Base-by-base conservation (phyloP, 2,888 invertebrate genomes). In the Laothoe populi region DNA sequence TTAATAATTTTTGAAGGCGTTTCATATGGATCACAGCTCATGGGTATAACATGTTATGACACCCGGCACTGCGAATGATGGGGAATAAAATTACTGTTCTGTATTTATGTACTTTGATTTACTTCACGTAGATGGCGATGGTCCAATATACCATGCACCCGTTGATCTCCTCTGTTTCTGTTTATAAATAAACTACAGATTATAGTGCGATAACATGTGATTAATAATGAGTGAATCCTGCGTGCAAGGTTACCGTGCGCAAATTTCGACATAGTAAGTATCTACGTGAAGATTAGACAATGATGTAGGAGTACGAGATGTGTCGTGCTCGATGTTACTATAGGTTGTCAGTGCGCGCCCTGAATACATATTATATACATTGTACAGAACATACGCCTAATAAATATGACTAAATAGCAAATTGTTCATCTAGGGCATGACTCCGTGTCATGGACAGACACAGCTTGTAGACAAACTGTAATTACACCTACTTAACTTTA, bases 301-400 rank as follows among this genome's bases (percentile, higher is more conserved):
- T 53, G 53, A 31, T 31, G 31, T 19, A 19, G 31, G 4, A 31
- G 31, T 19, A 35, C 16, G 16, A 35, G 31, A 35, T 35, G 35
- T 16, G 31, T 53, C 11, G 4, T 11, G 11, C 40, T 19, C 42
- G 31, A 11, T 42, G 60, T 24, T n/a, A n/a, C n/a, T n/a, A 11
- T 60, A 53, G 40, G 24, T 57, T 13, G 62, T 57, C 16, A 60
- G 40, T 48, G 72, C 71, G 79, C 72, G 73, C 61, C 70, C 77
- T 75, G 79, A 77, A 78, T 79, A 71, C 61, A 58, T 65, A 71
- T 19, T 44, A 44, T 19, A 19, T 42, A 42, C 7, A 44, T 19
- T 58, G 46, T 49, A 49, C 31, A 35, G 5, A 7, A 16, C 31
- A 23, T 21, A 24, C 40, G 38, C 21, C 13, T 26, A 4, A 23